Conservation (phyloP, 2,797 vertebrate genomes). For the Zenarchopterus dispar region DNA sequence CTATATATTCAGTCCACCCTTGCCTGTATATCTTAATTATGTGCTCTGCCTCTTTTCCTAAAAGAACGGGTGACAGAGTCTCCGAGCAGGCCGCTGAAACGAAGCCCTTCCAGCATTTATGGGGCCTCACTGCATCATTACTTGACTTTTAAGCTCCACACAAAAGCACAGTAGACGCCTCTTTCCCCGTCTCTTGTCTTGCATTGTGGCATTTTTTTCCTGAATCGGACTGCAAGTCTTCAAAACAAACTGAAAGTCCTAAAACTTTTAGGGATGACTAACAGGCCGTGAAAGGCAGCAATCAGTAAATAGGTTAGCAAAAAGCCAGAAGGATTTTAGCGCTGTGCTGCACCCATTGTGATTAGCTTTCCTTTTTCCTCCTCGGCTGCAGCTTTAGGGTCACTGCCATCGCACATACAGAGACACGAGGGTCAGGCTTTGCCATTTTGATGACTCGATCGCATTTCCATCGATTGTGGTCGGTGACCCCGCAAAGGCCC, state of each 20-base stretch:
- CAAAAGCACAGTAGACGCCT: conserved; percentile 50
- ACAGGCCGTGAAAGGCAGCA: conserved; percentile 51
- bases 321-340: conserved; percentile 16
- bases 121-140: conserved; percentile 76
- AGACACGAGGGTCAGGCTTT: neutral
- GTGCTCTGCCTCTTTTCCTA: conserved; percentile 77
- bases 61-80: conserved; percentile 65
- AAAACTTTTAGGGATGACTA: conserved; percentile 45
- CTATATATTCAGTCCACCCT: conserved; percentile 81
- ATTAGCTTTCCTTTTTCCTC: conserved; percentile 73
- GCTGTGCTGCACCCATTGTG: conserved; percentile 64
- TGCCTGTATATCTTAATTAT: conserved; percentile 83
- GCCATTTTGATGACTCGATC: conserved; percentile 75
- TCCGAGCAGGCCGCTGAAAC: conserved; percentile 70
- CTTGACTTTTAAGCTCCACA: conserved; percentile 66
- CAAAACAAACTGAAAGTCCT: conserved; percentile 42
- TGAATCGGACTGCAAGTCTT: conserved; percentile 26
- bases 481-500: conserved; percentile 78
- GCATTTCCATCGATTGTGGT: conserved; percentile 80
- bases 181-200: conserved; percentile 30
- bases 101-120: conserved; percentile 74
- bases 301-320: conserved; percentile 60
- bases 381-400: conserved; percentile 74
- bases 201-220: conserved; percentile 38
- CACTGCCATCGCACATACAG: conserved; percentile 24